These are phyloP conservation scores for Sebastes minor DNA, from an alignment of 2,797 vertebrate genomes.

Conservation along the genomic window DNA sequence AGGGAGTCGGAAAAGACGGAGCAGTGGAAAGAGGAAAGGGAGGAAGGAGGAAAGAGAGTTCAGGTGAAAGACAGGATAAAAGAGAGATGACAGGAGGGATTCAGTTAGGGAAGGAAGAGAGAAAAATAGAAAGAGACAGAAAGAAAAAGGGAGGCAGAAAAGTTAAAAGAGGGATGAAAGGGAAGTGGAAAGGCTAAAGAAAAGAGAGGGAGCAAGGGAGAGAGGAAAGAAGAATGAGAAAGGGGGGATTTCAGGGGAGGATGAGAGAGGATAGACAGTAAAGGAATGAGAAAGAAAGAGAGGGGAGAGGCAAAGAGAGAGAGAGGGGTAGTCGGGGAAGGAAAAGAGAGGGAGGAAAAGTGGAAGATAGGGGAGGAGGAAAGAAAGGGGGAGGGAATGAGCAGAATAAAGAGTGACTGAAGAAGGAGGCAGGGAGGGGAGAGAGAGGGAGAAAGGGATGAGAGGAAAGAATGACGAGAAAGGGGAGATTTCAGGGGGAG, in stretches of 20 bases:
- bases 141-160: no score
- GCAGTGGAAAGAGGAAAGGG: not conserved
- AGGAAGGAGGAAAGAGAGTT: not conserved
- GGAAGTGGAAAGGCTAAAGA: no score
- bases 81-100: not conserved
- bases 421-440: not conserved
- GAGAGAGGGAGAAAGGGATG: not conserved
- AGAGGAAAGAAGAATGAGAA: no score
- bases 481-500: no score
- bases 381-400: not conserved
- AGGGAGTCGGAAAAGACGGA: no score
- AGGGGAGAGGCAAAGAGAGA: slow-evolving; percentile 9
- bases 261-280: no score
- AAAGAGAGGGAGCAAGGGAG: no score
- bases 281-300: not conserved
- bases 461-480: no score
- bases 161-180: no score
- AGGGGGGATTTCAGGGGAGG: no score
- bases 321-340: slow-evolving; percentile 14
- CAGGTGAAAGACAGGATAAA: not conserved
- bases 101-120: no score
- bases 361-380: not conserved
- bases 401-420: not conserved
- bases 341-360: not conserved
- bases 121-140: no score